A percentile compares a stretch with the other conserved stretches of the same genome.
Conservation (phyloP, 2,797 vertebrate genomes). For the Sibirionetta formosa region DNA sequence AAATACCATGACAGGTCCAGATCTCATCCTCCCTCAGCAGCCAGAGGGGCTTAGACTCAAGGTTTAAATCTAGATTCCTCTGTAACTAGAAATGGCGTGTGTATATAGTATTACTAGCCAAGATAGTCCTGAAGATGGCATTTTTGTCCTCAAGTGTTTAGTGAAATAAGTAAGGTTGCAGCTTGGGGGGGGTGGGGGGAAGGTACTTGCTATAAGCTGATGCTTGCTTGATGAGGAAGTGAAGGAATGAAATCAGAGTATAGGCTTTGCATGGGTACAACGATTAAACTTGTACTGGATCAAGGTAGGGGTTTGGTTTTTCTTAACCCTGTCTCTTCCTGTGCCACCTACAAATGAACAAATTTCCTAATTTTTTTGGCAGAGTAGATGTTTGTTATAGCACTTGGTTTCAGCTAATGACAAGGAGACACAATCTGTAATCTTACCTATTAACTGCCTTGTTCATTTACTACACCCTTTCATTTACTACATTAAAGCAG, state of each 20-base stretch:
- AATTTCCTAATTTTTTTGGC: slow-evolving; percentile 35
- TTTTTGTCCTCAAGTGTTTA: slow-evolving; percentile 14
- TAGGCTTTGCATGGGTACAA: slow-evolving; percentile 40
- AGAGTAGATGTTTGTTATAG: slow-evolving; percentile 27
- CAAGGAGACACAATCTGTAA: slow-evolving; percentile 57
- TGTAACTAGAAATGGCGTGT: background rate
- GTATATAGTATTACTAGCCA: background rate
- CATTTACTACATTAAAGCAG: slow-evolving; percentile 56
- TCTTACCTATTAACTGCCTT: slow-evolving; percentile 35
- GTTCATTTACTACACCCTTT: slow-evolving; percentile 45
- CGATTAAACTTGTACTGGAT: slow-evolving; percentile 65
- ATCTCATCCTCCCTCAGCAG: background rate
- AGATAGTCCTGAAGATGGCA: background rate
- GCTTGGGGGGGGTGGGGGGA: background rate
- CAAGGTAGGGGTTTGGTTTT: slow-evolving; percentile 53
- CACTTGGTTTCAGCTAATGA: slow-evolving; percentile 61
- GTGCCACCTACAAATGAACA: background rate
- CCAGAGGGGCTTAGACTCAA: background rate
- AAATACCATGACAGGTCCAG: background rate
- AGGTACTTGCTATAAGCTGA: background rate
- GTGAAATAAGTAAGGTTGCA: background rate
- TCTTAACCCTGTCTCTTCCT: slow-evolving; percentile 36
- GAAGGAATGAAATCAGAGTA: slow-evolving; percentile 50
- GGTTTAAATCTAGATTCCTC: background rate
- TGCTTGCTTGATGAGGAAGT: slow-evolving; percentile 67